phyloP scores from a whole-genome alignment of 2,888 invertebrate genomes.

The Hylaea fasciaria region DNA sequence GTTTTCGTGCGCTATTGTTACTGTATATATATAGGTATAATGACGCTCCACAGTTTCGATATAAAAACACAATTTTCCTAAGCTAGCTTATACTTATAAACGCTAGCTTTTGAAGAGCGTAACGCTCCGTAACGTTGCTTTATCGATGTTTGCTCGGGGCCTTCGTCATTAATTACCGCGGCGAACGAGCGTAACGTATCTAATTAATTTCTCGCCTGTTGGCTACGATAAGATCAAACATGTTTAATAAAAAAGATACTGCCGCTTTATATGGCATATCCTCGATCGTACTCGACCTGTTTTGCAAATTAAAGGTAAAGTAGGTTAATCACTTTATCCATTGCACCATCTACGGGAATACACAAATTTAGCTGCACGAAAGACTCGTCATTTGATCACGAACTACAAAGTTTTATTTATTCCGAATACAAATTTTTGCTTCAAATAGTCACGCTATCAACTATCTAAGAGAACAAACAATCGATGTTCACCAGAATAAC shows the following conservation, averaged over 20 bases:
- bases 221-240: conserved; percentile 51
- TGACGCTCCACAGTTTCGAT: conserved; percentile 2
- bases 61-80: conserved; percentile 20
- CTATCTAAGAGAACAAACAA: conserved; percentile 17
- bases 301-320: conserved; percentile 25
- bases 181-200: conserved; percentile 59
- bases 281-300: conserved; percentile 6
- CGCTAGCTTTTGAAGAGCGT: conserved; percentile 49
- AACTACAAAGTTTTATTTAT: conserved; percentile 16
- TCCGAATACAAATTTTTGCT: neutral
- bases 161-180: conserved; percentile 63
- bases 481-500: conserved; percentile 31
- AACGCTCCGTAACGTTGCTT: conserved; percentile 49
- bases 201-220: conserved; percentile 68
- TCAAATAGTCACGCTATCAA: neutral
- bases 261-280: conserved; percentile 5
- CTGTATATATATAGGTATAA: conserved; percentile 12
- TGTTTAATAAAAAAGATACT: conserved; percentile 59
- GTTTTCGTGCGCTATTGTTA: conserved; percentile 5
- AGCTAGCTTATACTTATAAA: conserved; percentile 23
- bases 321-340: conserved; percentile 26
- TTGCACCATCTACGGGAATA: conserved; percentile 18
- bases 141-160: conserved; percentile 58
- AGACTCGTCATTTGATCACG: conserved; percentile 11
- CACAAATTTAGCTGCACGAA: conserved; percentile 19